Conservation (phyloP, 2,888 invertebrate species). For the Ormyrus rosae region DNA sequence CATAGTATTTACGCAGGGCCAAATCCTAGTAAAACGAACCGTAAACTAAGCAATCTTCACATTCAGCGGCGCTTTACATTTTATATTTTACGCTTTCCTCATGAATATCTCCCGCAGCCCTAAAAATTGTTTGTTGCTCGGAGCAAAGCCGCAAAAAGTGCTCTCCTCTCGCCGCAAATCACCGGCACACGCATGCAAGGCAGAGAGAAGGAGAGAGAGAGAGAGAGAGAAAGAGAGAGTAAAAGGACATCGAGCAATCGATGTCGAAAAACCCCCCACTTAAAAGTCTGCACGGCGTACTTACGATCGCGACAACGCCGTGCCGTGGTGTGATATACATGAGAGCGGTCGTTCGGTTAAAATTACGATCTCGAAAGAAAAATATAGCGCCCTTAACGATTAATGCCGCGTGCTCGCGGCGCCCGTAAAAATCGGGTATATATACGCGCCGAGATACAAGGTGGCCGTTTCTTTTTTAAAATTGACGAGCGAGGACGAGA, state of each 20-base stretch:
- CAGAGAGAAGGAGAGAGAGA: slow-evolving; percentile 1
- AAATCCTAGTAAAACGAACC: no score
- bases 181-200: not conserved
- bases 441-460: not conserved
- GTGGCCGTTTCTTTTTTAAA: slow-evolving; percentile 11
- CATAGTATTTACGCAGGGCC: no score
- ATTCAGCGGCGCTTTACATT: no score
- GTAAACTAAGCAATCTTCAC: no score
- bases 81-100: no score
- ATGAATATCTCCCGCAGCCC: no score
- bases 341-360: slow-evolving; percentile 22
- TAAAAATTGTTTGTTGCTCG: no score
- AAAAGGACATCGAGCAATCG: not conserved
- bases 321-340: not conserved
- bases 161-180: no score
- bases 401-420: no score
- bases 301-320: not conserved
- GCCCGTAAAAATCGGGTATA: no score
- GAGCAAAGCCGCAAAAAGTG: no score
- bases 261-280: slow-evolving; percentile 10
- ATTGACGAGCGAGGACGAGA: slow-evolving; percentile 24
- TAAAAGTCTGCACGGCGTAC: slow-evolving; percentile 3
- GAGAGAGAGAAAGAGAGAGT: not conserved
- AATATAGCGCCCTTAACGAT: slow-evolving; percentile 17
- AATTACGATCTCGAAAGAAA: slow-evolving; percentile 44